Evolutionary conservation across 1,140 invertebrate species (phyloP).

Genomic region (Eueides isabella): DNA sequence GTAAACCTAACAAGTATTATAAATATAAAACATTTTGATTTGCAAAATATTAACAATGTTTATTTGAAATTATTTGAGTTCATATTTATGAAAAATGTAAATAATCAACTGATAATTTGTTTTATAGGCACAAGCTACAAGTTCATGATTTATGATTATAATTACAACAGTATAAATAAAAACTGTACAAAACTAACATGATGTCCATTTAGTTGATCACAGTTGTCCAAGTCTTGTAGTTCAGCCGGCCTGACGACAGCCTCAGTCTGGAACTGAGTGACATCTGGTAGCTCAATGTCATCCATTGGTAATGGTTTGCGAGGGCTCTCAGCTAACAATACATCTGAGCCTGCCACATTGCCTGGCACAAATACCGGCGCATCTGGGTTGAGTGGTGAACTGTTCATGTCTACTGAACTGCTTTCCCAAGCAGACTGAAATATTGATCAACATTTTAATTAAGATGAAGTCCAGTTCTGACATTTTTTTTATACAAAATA

Average conservation of each 20-base stretch:
- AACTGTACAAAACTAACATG: constrained; percentile 57
- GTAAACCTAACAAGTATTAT: too few species aligned
- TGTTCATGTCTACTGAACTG: constrained; percentile 85
- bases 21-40: too few species aligned
- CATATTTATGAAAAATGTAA: too few species aligned
- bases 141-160: not conserved
- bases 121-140: too few species aligned
- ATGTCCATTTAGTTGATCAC: constrained; percentile 82
- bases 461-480: not conserved
- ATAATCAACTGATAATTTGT: too few species aligned
- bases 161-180: not conserved
- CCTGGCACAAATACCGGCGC: constrained; percentile 88
- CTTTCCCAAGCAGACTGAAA: constrained; percentile 78
- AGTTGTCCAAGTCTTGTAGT: constrained; percentile 77
- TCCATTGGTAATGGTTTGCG: constrained; percentile 83
- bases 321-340: constrained; percentile 85
- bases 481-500: too few species aligned
- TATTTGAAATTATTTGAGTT: too few species aligned
- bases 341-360: constrained; percentile 78
- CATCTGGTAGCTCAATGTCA: constrained; percentile 85
- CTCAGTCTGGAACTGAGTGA: constrained; percentile 85
- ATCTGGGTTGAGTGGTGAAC: constrained; percentile 88
- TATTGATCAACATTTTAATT: not conserved
- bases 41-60: too few species aligned
- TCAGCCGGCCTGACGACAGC: constrained; percentile 84